Evolutionary conservation across 1,140 invertebrate genomes (phyloP), one percentile per base, ranked within the genome.

Genomic region (Zaprionus davidi): DNA sequence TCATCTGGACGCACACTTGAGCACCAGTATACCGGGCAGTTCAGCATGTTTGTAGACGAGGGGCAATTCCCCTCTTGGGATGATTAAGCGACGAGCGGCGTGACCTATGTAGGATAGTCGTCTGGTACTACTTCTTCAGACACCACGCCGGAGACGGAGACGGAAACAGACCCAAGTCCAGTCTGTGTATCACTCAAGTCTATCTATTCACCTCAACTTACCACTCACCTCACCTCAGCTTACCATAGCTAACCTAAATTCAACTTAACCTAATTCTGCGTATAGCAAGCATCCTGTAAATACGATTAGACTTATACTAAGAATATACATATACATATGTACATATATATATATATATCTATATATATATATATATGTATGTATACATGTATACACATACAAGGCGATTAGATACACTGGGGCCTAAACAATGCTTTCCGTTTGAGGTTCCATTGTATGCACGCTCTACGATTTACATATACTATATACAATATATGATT

Each of bases 41-140:
- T 93, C 26, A 91, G 85, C 74, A 92, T 93, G 86, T 93, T 93
- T 44, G 79, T 93, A 22, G 92, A 93, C 76, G 92, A 93, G 76
- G 79, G 88, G 46, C 85, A 92, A 71, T 93, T 93, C 73, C 92
- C 92, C 28, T 78, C 73, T 72, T 93, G 92, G 92, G 92, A 93
- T 22, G 92, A 93, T 67, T 93, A 93, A 92, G 65, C 68, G 9
- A 24, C 6, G 22, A 24, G 15, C 1, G 41, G n/a, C 41, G 1
- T 38, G 0, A n/a, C 15, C 5, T 6, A n/a, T n/a, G 7, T 46
- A 9, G 41, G 5, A 9, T 17, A 17, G n/a, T n/a, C 1, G n/a
- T 0, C n/a, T 46, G 41, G 7, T 17, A 17, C 41, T 17, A 46
- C 41, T 17, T n/a, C n/a, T 46, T 17, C n/a, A 7, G n/a, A 41